Evolutionary conservation across 2,113 vertebrate species (phyloP), one percentile per base, ranked within the genome.

Genomic region (Campylomormyrus tamandua): DNA sequence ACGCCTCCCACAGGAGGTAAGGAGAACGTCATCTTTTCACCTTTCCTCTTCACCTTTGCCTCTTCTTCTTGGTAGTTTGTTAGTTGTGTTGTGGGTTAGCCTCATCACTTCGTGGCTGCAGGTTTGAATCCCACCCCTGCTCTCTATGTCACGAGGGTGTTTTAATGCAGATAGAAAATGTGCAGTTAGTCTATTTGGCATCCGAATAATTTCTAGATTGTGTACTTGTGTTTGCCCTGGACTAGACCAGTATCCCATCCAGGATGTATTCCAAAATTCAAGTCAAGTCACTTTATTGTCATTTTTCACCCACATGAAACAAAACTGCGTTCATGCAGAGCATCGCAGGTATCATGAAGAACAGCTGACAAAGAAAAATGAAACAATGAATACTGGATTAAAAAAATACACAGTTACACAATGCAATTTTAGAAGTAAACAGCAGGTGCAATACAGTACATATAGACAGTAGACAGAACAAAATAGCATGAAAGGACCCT

Each of bases 1-100:
- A 99, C 35, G 98, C 98, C 92, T 99, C 98, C 91, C 98, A 99
- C 94, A 97, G 98, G 94, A 99, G 98, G 98, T 99, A 96, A 19
- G 52, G 19, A 52, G 66, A 89, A 87, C 5, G 66, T 3, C 56
- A 46, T 24, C 35, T 62, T 42, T 56, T 19, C 9, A 87, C 27
- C 1, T 35, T 8, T 87, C 13, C 49, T 53, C 27, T 39, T 58
- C n/a, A 21, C 7, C 6, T 21, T 19, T 10, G 15, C 70, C 70
- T 42, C 15, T 39, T 39, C 10, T 13, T 1, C 35, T 77, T 39
- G 70, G 35, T 70, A 70, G 13, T 77, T 35, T 17, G 3, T 39
- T 39, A 5, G 31, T 39, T 13, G 13, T 35, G 35, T 19, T 31
- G 70, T 77, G 70, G 70, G 15, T 50, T 74, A 13, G 3, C 31